Percentiles rank a stretch among this genome's conserved stretches.
Evolutionary conservation across 2,113 vertebrate species (phyloP).

Genomic region (Nerophis lumbriciformis): DNA sequence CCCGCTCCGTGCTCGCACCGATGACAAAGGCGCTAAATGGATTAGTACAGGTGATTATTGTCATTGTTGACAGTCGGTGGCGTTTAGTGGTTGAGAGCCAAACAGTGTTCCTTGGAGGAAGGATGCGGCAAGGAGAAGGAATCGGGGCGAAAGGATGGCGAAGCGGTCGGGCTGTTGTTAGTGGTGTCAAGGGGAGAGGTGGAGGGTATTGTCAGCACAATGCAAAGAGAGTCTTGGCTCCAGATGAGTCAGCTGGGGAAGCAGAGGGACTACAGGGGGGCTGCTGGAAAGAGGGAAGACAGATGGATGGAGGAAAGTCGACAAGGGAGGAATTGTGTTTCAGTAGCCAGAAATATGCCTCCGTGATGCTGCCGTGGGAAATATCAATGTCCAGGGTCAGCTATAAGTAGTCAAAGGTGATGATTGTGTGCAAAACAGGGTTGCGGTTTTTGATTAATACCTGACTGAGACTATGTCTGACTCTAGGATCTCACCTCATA

Average conservation of each 20-base stretch:
- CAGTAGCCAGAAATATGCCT: slow-evolving; percentile 47
- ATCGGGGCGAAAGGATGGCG: slow-evolving; percentile 35
- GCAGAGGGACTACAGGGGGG: slow-evolving; percentile 10
- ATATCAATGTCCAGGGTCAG: slow-evolving; percentile 13
- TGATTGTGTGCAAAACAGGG: slow-evolving; percentile 23
- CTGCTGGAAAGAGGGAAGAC: slow-evolving; percentile 30
- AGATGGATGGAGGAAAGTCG: slow-evolving; percentile 51
- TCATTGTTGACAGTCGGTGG: slow-evolving; percentile 55
- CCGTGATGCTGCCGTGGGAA: slow-evolving; percentile 34
- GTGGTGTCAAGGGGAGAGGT: slow-evolving; percentile 12
- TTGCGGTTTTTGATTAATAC: background rate
- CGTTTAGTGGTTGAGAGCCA: slow-evolving; percentile 24
- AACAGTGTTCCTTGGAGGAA: background rate
- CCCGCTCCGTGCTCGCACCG: slow-evolving; percentile 31
- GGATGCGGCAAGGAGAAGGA: background rate
- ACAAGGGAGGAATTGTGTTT: slow-evolving; percentile 58
- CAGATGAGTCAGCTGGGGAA: slow-evolving; percentile 44
- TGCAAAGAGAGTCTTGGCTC: slow-evolving; percentile 31
- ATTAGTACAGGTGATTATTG: slow-evolving; percentile 70
- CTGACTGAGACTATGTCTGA: slow-evolving; percentile 7
- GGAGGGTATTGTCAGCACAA: slow-evolving; percentile 13
- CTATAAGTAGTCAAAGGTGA: slow-evolving; percentile 52
- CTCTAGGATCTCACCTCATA: too few relatives aligned
- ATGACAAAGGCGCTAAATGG: slow-evolving; percentile 68
- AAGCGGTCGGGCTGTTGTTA: slow-evolving; percentile 12